Conservation (phyloP, 2,797 vertebrate genomes). For the Poeciliopsis presidionis region DNA sequence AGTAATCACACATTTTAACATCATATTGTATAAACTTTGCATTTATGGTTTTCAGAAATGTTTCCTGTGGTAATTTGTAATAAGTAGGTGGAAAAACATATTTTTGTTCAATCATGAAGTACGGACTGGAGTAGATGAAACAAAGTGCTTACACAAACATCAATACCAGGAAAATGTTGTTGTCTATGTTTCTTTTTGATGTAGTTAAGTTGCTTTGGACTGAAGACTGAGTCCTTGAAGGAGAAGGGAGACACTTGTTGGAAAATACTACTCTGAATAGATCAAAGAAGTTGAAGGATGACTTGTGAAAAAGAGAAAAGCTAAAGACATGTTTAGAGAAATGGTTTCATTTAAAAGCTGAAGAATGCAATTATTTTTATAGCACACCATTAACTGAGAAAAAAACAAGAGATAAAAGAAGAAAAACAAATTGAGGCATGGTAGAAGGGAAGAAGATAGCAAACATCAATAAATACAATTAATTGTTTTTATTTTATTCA, state of each 20-base stretch:
- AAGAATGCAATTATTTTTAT: slow-evolving; percentile 40
- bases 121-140: slow-evolving; percentile 33
- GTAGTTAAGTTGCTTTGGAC: slow-evolving; percentile 11
- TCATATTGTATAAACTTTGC: slow-evolving; percentile 3
- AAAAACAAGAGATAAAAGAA: slow-evolving; percentile 19
- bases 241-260: slow-evolving; percentile 14
- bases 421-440: slow-evolving; percentile 25
- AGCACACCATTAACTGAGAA: slow-evolving; percentile 2
- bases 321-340: slow-evolving; percentile 7
- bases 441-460: neutral
- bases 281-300: slow-evolving; percentile 53
- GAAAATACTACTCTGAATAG: slow-evolving; percentile 36
- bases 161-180: slow-evolving; percentile 17
- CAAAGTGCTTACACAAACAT: slow-evolving; percentile 44
- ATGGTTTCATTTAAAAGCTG: slow-evolving; percentile 39
- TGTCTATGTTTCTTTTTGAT: slow-evolving; percentile 50
- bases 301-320: neutral
- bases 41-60: neutral
- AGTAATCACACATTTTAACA: slow-evolving; percentile 40
- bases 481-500: slow-evolving; percentile 5
- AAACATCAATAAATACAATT: slow-evolving; percentile 5
- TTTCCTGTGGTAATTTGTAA: neutral
- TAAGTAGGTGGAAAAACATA: neutral
- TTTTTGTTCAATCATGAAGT: slow-evolving; percentile 31
- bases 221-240: slow-evolving; percentile 14